Percentiles rank a stretch among this genome's conserved stretches.
phyloP scores from a whole-genome alignment of 2,797 vertebrate genomes.

The Labeo calbasu region DNA sequence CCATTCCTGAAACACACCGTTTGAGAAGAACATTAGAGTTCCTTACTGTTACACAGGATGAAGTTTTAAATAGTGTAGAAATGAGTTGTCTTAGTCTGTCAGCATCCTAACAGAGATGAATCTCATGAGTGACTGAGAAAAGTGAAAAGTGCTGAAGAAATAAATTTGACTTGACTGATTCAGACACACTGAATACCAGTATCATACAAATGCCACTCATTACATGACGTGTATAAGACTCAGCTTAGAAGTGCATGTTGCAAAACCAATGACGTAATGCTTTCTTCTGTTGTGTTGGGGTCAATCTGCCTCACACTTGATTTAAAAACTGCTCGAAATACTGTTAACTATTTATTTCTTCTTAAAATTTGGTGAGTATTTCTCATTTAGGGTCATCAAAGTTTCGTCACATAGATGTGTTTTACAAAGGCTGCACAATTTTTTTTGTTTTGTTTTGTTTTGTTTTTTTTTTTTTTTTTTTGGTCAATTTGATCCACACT shows the following conservation, averaged over 20 bases:
- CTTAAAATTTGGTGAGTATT: too few relatives aligned
- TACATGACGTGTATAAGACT: neutral
- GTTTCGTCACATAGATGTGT: too few relatives aligned
- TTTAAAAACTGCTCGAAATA: neutral
- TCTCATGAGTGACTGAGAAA: neutral
- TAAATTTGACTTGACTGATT: neutral
- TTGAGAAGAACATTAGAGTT: neutral
- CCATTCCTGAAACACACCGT: slow-evolving; percentile 85
- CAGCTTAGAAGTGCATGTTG: neutral
- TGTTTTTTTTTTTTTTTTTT: too few relatives aligned
- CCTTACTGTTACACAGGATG: too few relatives aligned
- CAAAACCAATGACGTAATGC: neutral
- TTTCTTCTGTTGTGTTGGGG: neutral
- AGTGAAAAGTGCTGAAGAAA: too few relatives aligned
- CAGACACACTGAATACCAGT: neutral
- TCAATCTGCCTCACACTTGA: neutral
- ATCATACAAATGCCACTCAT: neutral
- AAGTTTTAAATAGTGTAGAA: neutral
- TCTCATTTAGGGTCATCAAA: too few relatives aligned
- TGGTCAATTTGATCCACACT: too few relatives aligned
- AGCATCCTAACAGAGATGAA: neutral
- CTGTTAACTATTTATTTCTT: too few relatives aligned
- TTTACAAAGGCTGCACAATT: too few relatives aligned
- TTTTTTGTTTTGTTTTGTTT: too few relatives aligned
- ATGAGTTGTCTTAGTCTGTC: neutral